Evolutionary conservation across 1,140 invertebrate genomes (phyloP), one percentile per base, ranked within the genome.

Genomic region (Cryptotermes secundus): DNA sequence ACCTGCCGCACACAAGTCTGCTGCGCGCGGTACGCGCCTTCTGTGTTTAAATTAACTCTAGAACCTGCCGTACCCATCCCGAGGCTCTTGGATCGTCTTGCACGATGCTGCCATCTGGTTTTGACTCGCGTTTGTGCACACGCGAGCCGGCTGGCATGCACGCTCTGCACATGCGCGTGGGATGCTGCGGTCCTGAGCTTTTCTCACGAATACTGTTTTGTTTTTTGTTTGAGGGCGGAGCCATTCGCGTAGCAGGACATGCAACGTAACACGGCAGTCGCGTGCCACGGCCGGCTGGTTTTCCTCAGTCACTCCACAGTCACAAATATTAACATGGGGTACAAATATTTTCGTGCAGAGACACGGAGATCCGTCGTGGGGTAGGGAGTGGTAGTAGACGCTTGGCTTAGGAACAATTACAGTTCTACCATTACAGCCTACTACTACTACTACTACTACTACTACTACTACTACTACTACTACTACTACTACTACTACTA

Each of bases 201-300:
- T 72, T 72, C 59, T 72, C 59, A 72, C 59, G 59, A 72, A 16
- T 72, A 9, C 31, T 31, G 1, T 72, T 7, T 72, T 31, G 7
- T 72, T 72, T 72, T 31, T 31, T 31, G n/a, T 31, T 72, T 9
- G 59, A n/a, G 59, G 59, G 59, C 59, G 59, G 59, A 72, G 59
- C 59, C 59, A n/a, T 9, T 72, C 59, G 45, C 16, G 3, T 49
- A 3, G 81, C 14, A 24, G 34, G 83, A 49, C 83, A 83, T 59
- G 83, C 1, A 12, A 36, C 31, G 83, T 79, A 83, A 79, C 83
- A 83, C 82, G 82, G 82, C n/a, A 83, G 82, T 53, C 82, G 82
- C 82, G 82, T 83, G 82, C 82, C 82, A 34, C 34, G 24, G 2
- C 22, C 59, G 59, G 26, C n/a, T 31, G 59, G 26, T 6, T 36